phyloP scores from a whole-genome alignment of 1,140 invertebrate species.

The Arion vulgaris region DNA sequence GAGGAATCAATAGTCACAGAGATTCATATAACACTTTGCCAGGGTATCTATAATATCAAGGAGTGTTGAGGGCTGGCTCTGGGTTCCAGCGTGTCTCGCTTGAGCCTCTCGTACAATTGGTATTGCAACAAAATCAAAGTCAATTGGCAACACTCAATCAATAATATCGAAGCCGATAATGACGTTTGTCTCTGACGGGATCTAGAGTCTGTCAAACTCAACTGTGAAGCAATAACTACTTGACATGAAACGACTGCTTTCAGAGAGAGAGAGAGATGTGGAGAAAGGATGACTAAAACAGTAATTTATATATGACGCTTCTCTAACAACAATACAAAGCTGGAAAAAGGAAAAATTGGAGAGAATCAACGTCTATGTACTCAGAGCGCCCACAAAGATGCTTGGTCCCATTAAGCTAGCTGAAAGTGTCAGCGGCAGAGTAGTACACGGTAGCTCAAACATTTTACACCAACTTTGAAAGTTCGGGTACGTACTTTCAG shows the following conservation, averaged over 20 bases:
- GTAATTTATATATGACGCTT: not conserved
- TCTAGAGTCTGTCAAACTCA: slow-evolving; percentile 5
- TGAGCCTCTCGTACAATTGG: slow-evolving; percentile 2
- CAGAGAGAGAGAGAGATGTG: not conserved
- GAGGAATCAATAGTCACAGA: not conserved
- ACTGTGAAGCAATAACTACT: not conserved
- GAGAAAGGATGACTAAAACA: not conserved
- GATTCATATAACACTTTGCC: not conserved
- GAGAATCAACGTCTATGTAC: no score
- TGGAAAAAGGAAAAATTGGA: no score
- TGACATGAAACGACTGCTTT: slow-evolving; percentile 3
- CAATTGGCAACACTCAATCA: slow-evolving; percentile 2
- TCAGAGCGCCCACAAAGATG: no score
- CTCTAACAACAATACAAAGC: not conserved
- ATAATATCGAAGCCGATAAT: not conserved
- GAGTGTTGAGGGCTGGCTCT: not conserved
- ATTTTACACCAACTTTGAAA: no score
- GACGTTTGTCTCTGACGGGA: not conserved
- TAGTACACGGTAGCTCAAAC: no score
- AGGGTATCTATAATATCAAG: not conserved
- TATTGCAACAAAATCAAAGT: slow-evolving; percentile 8
- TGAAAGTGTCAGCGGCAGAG: no score
- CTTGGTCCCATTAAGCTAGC: no score
- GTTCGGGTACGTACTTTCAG: no score
- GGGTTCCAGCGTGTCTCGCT: not conserved